Base-by-base conservation (phyloP, 2,888 invertebrate species). In the Sminthurides aquaticus region DNA sequence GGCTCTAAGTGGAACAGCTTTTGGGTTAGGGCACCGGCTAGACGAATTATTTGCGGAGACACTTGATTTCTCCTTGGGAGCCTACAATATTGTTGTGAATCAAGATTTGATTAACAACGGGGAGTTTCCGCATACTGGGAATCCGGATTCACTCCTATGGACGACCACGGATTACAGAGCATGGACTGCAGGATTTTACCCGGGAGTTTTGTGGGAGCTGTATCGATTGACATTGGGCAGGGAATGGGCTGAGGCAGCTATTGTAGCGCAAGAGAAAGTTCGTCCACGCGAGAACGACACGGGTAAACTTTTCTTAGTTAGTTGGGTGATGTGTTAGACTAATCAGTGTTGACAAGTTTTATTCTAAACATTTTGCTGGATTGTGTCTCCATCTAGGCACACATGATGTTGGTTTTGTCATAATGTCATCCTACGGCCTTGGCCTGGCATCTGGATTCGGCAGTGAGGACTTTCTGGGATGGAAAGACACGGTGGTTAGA, bases 371-470 rank as follows among this genome's bases (percentile, higher is more conserved):
- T n/a, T n/a, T n/a, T n/a, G n/a, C n/a, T n/a, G n/a, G n/a, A n/a
- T n/a, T n/a, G n/a, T n/a, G n/a, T n/a, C 20, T 52, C 20, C 20
- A 20, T 20, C 5, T 22, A 52, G 52, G 62, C 11, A 71, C 68
- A n/a, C 74, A 74, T 62, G 74, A 74, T 49, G 67, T 72, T 24
- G 74, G 74, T 3, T 74, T 72, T 56, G 69, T 74, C 11, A 74
- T 74, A 43, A 74, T 74, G 74, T 68, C 69, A 2, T 71, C 74
- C 15, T 74, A 67, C 57, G 74, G 74, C 2, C 60, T 68, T 5
- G 74, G 71, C 0, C 55, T 71, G 25, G 66, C 66, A 26, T 68
- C 70, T n/a, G 65, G 54, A 18, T 54, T 58, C 26, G 57, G 60
- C 2, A 57, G 60, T 22, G 54, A 56, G 18, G 49, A 69, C n/a